A percentile compares a stretch with the other conserved stretches of the same genome.
Conservation (phyloP, 2,797 vertebrate species). For the Peromyscus nudipes region DNA sequence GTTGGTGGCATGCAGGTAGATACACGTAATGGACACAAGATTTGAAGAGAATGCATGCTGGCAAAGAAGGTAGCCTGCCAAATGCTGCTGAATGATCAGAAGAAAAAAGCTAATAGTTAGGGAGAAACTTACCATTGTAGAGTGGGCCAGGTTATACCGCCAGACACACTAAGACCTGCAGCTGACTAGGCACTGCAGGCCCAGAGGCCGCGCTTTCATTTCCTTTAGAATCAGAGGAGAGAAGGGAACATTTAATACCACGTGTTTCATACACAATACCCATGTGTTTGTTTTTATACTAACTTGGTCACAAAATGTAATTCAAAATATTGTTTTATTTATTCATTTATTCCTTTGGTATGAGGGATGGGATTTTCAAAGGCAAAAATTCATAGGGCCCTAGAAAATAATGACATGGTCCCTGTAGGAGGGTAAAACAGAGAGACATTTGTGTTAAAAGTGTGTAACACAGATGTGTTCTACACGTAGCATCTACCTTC, state of each 20-base stretch:
- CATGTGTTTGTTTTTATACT: neutral
- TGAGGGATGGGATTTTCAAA: constrained; percentile 26
- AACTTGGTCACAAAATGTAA: neutral
- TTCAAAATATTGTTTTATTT: constrained; percentile 26
- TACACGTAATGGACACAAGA: neutral
- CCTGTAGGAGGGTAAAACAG: neutral
- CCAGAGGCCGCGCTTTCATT: neutral
- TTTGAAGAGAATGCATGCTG: constrained; percentile 14
- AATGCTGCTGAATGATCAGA: constrained; percentile 10
- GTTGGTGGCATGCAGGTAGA: neutral
- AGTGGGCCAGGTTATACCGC: neutral
- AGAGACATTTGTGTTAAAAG: neutral
- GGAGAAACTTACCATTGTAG: neutral
- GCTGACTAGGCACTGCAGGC: neutral
- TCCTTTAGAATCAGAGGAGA: constrained; percentile 14
- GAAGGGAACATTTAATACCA: neutral
- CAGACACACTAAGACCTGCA: neutral
- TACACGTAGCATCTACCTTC: neutral
- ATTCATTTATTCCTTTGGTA: neutral
- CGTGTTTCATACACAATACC: neutral
- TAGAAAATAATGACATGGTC: neutral
- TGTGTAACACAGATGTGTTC: neutral
- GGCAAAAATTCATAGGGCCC: neutral
- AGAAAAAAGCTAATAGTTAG: neutral
- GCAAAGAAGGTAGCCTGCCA: neutral